These are phyloP conservation scores for Sylvilagus floridanus DNA, from an alignment of 2,797 vertebrate genomes.

Conservation along the genomic window DNA sequence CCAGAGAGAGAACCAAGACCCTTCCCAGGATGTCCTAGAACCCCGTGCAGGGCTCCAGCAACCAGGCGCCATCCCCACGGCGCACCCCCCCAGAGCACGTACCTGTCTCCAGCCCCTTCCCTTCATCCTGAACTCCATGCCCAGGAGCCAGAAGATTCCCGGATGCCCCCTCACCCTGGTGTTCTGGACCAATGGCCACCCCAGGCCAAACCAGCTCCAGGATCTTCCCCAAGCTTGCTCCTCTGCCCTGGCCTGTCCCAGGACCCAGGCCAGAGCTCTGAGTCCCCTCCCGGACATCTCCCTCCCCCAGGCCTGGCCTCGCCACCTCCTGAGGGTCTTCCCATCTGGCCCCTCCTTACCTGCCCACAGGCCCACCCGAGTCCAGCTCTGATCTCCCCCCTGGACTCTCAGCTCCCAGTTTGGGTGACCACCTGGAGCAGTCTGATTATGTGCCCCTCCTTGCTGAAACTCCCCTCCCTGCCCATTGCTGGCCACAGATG, in stretches of 20 bases:
- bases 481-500: not conserved
- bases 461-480: not conserved
- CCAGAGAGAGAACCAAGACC: not conserved
- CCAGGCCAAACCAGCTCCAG: not conserved
- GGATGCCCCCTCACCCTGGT: not conserved
- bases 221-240: not conserved
- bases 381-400: not conserved
- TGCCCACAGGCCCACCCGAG: not conserved
- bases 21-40: no score
- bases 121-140: not conserved
- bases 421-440: not conserved
- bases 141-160: not conserved
- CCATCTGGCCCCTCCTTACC: not conserved
- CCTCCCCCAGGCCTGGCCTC: not conserved
- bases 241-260: not conserved
- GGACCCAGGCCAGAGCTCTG: not conserved
- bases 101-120: not conserved
- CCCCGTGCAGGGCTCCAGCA: not conserved
- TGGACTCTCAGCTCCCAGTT: not conserved
- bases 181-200: not conserved
- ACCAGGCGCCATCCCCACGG: fast-evolving
- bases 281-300: not conserved
- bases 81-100: fast-evolving
- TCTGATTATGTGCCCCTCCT: not conserved
- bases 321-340: not conserved